Conservation (phyloP, 23 tunicate genomes). For the Diplosoma virens region DNA sequence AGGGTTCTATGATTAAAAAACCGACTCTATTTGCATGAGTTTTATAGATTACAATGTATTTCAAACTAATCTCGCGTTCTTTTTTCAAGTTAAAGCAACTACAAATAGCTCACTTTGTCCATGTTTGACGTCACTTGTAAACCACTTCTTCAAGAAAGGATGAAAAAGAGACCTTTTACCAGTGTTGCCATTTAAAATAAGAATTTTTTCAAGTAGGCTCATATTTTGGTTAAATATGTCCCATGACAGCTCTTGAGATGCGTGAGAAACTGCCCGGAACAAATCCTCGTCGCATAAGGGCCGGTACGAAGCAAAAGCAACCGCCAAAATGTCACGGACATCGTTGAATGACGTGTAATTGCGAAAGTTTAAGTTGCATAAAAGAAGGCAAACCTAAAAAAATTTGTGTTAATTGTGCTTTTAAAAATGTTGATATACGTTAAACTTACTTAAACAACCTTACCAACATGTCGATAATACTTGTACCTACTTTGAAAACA, state of each 20-base stretch:
- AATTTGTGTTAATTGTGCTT: no score
- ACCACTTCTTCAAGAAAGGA: constrained; percentile 84
- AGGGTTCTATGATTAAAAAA: no score
- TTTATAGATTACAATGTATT: no score
- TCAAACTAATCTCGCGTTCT: no score
- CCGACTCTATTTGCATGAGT: no score
- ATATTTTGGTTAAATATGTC: constrained; percentile 60
- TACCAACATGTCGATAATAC: no score
- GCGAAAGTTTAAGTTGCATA: constrained; percentile 76
- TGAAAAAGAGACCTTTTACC: constrained; percentile 78
- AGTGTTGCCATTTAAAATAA: constrained; percentile 26
- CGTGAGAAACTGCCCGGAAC: constrained; percentile 61
- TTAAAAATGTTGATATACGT: no score
- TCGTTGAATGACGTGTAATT: constrained; percentile 70
- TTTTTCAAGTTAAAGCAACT: neutral
- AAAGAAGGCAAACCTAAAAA: constrained; percentile 66
- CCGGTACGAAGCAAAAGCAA: constrained; percentile 82
- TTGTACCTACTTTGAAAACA: no score
- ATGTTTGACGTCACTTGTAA: no score
- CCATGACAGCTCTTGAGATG: constrained; percentile 47
- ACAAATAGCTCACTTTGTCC: neutral
- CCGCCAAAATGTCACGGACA: constrained; percentile 66
- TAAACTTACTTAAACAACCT: no score
- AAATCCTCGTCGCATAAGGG: constrained; percentile 91
- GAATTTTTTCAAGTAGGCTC: constrained; percentile 38